These are phyloP conservation scores for Calephelis virginiensis DNA, from an alignment of 1,140 invertebrate species.

Conservation along the genomic window DNA sequence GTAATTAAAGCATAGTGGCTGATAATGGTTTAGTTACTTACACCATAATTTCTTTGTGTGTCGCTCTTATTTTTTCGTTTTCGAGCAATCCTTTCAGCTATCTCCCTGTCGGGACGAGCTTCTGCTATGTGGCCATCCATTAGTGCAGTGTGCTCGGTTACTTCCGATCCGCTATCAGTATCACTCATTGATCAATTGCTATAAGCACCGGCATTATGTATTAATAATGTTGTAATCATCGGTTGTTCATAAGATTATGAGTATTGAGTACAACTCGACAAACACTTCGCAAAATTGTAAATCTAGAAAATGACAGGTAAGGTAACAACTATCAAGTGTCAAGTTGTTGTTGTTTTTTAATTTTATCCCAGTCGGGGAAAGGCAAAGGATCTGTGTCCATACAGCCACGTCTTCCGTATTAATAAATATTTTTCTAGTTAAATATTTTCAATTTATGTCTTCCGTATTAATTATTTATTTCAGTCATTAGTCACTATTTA, in stretches of 20 bases:
- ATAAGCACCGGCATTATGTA: slow-evolving; percentile 50
- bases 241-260: neutral
- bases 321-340: neutral
- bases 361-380: too few relatives aligned
- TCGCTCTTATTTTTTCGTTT: slow-evolving; percentile 66
- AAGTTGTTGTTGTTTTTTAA: too few relatives aligned
- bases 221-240: slow-evolving; percentile 19
- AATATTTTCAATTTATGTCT: too few relatives aligned
- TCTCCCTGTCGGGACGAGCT: slow-evolving; percentile 69
- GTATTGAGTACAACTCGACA: slow-evolving; percentile 1
- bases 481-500: too few relatives aligned
- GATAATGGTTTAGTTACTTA: slow-evolving; percentile 36
- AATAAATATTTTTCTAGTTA: too few relatives aligned
- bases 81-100: slow-evolving; percentile 64
- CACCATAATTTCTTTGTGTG: slow-evolving; percentile 63
- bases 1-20: neutral
- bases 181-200: slow-evolving; percentile 65
- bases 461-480: too few relatives aligned
- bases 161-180: slow-evolving; percentile 61
- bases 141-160: slow-evolving; percentile 86
- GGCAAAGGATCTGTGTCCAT: too few relatives aligned
- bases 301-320: neutral
- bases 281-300: slow-evolving; percentile 3
- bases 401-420: too few relatives aligned
- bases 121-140: slow-evolving; percentile 88